Conservation (phyloP, 2,797 vertebrate species). For the Phaenicophaeus curvirostris region DNA sequence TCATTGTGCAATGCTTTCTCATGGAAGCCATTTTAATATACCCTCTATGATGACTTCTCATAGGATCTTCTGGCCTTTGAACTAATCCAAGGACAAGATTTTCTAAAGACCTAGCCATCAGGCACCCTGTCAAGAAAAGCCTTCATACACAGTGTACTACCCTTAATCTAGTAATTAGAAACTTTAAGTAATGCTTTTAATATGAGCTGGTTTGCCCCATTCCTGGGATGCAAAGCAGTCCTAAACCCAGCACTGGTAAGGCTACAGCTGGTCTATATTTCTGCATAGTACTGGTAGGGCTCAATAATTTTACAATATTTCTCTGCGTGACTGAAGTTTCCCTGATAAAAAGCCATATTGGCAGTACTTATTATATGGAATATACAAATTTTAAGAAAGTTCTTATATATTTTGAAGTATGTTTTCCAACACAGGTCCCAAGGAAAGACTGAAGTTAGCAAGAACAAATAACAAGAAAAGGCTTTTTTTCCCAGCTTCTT, state of each 20-base stretch:
- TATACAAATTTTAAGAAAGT: too few species aligned
- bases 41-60: not conserved
- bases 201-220: not conserved
- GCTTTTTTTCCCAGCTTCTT: too few species aligned
- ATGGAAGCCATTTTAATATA: not conserved
- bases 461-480: too few species aligned
- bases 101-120: not conserved
- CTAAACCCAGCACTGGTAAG: not conserved
- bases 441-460: too few species aligned
- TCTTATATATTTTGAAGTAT: too few species aligned
- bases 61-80: not conserved
- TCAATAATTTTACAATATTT: not conserved
- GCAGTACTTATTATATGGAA: too few species aligned
- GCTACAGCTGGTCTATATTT: not conserved
- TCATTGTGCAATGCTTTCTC: not conserved
- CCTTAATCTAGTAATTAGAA: not conserved
- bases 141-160: not conserved
- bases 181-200: not conserved
- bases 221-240: not conserved
- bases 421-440: too few species aligned
- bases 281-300: not conserved
- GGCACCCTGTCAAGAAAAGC: not conserved
- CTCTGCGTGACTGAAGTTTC: not conserved
- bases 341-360: too few species aligned
- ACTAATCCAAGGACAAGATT: not conserved